Base-by-base conservation (phyloP, 2,888 invertebrate species). In the Drosophila borealis region DNA sequence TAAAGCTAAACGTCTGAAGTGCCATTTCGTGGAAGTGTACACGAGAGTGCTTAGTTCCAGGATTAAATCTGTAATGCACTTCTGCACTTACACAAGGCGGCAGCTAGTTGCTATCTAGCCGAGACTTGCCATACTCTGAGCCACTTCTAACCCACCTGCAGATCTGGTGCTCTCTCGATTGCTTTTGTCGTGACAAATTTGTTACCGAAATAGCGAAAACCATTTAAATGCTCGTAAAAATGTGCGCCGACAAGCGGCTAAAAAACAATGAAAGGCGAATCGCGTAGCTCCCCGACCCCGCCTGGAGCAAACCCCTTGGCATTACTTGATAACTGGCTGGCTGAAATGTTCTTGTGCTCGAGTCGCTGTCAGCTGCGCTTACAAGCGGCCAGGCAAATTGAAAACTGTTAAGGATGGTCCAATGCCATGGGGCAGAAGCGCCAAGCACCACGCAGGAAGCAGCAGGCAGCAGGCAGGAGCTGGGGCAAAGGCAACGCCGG, bases 171-270 rank as follows among this genome's bases (percentile, higher is more conserved):
- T 46, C 49, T 46, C 49, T 29, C 29, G 41, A 54, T 41, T 46
- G 42, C 36, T 36, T 39, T 57, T 63, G 74, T 29, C 37, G 54
- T 57, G 78, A 77, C 74, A 87, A 84, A 65, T 89, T 88, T 74
- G 74, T 70, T 75, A 67, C 66, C 69, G 73, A 74, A 83, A 29
- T 75, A 61, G 81, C 75, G 75, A 78, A 81, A 88, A 72, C 75
- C 86, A 89, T 86, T 86, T 88, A 86, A 89, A 86, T 78, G 76
- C 86, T 80, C 82, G 86, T 86, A 85, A 88, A 89, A 86, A 88
- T 81, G 82, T 74, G 74, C 70, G 72, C 60, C 68, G 88, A 84
- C 89, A 83, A 73, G 80, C 76, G 79, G 77, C 78, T 73, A 68
- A 75, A 86, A 83, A 74, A 75, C 64, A 63, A 77, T 87, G 88